These are phyloP conservation scores for Bombyx mori DNA, from an alignment of 1,140 invertebrate genomes.

Conservation along the genomic window DNA sequence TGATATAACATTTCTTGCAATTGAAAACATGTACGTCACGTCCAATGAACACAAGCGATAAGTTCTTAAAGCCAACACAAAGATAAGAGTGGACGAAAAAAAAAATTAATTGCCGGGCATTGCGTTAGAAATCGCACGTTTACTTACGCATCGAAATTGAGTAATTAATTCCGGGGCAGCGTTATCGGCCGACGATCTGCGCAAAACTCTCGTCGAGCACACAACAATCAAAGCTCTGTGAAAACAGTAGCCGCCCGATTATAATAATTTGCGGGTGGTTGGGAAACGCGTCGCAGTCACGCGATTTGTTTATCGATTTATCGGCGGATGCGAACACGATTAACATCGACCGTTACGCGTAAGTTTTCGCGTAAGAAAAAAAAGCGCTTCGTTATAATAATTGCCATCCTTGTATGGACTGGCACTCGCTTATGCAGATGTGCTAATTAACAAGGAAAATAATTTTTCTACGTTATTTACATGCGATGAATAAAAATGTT, in stretches of 20 bases:
- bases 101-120: slow-evolving; percentile 50
- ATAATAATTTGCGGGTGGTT: slow-evolving; percentile 44
- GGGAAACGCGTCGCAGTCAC: slow-evolving; percentile 40
- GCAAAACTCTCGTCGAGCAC: slow-evolving; percentile 43
- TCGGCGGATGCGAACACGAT: slow-evolving; percentile 54
- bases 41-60: slow-evolving; percentile 50
- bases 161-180: slow-evolving; percentile 51
- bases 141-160: slow-evolving; percentile 63
- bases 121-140: slow-evolving; percentile 59
- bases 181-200: slow-evolving; percentile 59
- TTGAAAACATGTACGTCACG: slow-evolving; percentile 39
- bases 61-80: slow-evolving; percentile 34
- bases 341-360: slow-evolving; percentile 53
- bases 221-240: slow-evolving; percentile 46
- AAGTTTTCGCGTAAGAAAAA: slow-evolving; percentile 56
- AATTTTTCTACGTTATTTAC: slow-evolving; percentile 50
- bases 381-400: slow-evolving; percentile 55
- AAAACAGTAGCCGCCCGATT: slow-evolving; percentile 47
- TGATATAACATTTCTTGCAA: not conserved
- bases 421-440: slow-evolving; percentile 55
- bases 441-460: slow-evolving; percentile 57
- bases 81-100: slow-evolving; percentile 42
- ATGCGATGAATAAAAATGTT: slow-evolving; percentile 30
- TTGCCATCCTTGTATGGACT: slow-evolving; percentile 63
- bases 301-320: slow-evolving; percentile 57